phyloP scores from a whole-genome alignment of 2,113 vertebrate species.

The Agapornis roseicollis region DNA sequence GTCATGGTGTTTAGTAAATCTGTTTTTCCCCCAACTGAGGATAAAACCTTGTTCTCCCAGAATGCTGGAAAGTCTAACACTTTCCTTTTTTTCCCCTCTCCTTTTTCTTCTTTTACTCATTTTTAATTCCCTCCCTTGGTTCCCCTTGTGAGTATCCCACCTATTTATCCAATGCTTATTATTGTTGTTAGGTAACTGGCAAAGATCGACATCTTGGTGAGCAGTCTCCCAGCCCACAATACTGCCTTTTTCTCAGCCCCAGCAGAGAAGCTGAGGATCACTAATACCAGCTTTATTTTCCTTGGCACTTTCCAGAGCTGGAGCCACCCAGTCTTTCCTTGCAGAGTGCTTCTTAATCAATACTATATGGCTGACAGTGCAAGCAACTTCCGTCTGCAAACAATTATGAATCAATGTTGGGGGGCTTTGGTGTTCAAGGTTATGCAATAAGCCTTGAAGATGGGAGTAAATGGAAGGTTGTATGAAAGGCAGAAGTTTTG shows the following conservation, averaged over 20 bases:
- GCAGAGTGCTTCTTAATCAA: constrained; percentile 23
- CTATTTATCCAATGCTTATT: constrained; percentile 21
- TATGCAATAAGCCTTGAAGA: background rate
- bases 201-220: background rate
- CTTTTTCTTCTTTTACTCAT: background rate
- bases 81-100: background rate
- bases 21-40: constrained; percentile 54
- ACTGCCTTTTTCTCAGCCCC: constrained; percentile 11
- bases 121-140: background rate
- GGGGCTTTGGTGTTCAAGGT: background rate
- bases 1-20: constrained; percentile 73
- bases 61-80: constrained; percentile 68
- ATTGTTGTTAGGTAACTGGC: constrained; percentile 37
- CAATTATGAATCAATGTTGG: background rate
- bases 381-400: constrained; percentile 7
- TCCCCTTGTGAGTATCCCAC: background rate
- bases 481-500: background rate
- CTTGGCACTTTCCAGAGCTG: constrained; percentile 19
- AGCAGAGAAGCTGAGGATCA: constrained; percentile 21
- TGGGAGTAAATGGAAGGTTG: background rate
- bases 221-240: background rate
- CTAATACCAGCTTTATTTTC: constrained; percentile 51
- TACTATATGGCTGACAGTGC: background rate
- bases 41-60: constrained; percentile 60
- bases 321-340: constrained; percentile 20